These are phyloP conservation scores for Podilymbus podiceps DNA, from an alignment of 2,113 vertebrate species.

Conservation along the genomic window DNA sequence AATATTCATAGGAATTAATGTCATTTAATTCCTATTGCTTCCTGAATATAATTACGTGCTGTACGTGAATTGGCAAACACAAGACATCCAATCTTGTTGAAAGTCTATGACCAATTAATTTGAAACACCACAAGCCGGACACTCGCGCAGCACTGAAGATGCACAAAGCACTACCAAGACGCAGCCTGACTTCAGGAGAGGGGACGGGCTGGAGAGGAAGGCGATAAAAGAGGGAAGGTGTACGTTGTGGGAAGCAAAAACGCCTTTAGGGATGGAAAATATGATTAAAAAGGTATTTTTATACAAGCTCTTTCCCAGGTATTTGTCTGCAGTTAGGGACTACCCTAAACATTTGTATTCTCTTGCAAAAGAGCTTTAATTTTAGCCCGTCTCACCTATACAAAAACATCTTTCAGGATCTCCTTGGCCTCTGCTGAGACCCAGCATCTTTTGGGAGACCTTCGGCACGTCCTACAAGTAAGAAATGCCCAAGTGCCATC, in stretches of 20 bases:
- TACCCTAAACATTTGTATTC: neutral
- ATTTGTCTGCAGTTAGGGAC: neutral
- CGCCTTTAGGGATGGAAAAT: neutral
- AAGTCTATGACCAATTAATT: neutral
- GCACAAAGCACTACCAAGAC: neutral
- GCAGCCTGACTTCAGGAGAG: neutral
- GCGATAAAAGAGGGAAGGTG: neutral
- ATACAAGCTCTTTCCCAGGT: neutral
- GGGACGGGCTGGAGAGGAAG: neutral
- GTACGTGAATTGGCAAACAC: constrained; percentile 40
- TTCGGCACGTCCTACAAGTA: neutral
- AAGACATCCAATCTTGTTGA: neutral
- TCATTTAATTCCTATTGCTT: constrained; percentile 56
- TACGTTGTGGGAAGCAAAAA: neutral
- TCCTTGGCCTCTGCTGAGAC: neutral
- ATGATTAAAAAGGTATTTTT: neutral
- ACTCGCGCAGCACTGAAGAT: neutral
- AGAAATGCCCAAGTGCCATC: neutral
- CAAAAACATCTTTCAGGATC: neutral
- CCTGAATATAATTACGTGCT: constrained; percentile 9
- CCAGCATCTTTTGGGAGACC: neutral
- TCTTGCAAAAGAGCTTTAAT: neutral
- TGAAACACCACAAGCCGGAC: neutral
- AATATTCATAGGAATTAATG: constrained; percentile 65
- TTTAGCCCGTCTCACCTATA: neutral